Percentiles rank a stretch among this genome's conserved stretches.
These are phyloP conservation scores for Decapterus maruadsi DNA, from an alignment of 2,797 vertebrate genomes.

Conservation along the genomic window DNA sequence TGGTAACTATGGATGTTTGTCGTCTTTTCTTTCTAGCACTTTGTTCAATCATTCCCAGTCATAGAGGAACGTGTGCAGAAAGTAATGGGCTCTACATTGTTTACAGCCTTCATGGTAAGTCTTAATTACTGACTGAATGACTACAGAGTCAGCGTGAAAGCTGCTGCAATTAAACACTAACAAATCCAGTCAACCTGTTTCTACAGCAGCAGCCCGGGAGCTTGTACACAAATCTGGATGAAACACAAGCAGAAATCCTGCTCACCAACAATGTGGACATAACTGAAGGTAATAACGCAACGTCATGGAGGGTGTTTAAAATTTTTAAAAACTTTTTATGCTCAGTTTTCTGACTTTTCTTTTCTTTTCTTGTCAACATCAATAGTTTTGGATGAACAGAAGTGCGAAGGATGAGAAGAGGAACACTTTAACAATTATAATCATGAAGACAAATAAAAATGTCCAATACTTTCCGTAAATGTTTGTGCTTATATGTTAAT, in stretches of 20 bases:
- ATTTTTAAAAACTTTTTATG: background rate
- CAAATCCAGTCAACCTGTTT: slow-evolving; percentile 13
- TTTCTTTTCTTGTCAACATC: slow-evolving; percentile 9
- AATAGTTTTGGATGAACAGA: slow-evolving; percentile 31
- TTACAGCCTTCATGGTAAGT: slow-evolving; percentile 86
- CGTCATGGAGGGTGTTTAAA: background rate
- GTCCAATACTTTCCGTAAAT: background rate
- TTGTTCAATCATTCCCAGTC: slow-evolving; percentile 80
- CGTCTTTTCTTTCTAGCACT: slow-evolving; percentile 78
- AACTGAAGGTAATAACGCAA: slow-evolving; percentile 65
- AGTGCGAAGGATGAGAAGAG: slow-evolving; percentile 16
- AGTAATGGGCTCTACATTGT: slow-evolving; percentile 85
- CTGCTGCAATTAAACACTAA: background rate
- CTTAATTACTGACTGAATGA: background rate
- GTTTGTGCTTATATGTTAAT: background rate
- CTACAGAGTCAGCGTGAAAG: background rate
- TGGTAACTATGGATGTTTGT: background rate
- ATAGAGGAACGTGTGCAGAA: slow-evolving; percentile 79
- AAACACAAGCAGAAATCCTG: slow-evolving; percentile 84
- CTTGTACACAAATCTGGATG: slow-evolving; percentile 84
- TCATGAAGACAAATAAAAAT: background rate
- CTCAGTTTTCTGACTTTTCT: background rate
- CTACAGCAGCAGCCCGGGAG: slow-evolving; percentile 82
- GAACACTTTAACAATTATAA: background rate
- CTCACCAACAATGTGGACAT: slow-evolving; percentile 72